phyloP scores from a whole-genome alignment of 2,113 vertebrate species.

The Prinia subflava region DNA sequence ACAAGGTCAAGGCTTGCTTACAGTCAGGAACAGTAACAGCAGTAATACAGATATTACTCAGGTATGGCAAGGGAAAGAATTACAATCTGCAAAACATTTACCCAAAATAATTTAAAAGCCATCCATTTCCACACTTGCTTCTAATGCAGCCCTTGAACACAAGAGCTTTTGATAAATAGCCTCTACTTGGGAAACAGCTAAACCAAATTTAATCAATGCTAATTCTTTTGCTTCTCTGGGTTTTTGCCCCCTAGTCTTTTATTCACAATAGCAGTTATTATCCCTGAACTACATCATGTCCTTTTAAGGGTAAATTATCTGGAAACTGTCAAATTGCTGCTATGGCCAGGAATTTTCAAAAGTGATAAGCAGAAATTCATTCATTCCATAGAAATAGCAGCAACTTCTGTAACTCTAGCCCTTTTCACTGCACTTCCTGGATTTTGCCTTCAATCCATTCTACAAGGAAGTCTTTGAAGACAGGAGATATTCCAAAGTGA shows the following conservation, averaged over 20 bases:
- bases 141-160: not conserved
- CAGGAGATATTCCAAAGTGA: not conserved
- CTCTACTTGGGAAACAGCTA: not conserved
- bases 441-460: not conserved
- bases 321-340: not conserved
- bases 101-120: not conserved
- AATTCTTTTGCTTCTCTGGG: not conserved
- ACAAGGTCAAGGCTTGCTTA: not conserved
- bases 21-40: not conserved
- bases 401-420: not conserved
- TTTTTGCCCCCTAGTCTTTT: not conserved
- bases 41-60: not conserved
- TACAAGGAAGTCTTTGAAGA: not conserved
- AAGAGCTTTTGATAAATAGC: not conserved
- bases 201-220: not conserved
- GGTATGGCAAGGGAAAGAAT: not conserved
- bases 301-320: not conserved
- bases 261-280: not conserved
- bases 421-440: not conserved
- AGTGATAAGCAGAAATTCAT: not conserved
- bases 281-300: not conserved
- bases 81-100: not conserved
- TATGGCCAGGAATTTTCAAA: not conserved
- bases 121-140: not conserved
- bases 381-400: not conserved